phyloP scores from a whole-genome alignment of 2,888 invertebrate species.

The Phalangium opilio region DNA sequence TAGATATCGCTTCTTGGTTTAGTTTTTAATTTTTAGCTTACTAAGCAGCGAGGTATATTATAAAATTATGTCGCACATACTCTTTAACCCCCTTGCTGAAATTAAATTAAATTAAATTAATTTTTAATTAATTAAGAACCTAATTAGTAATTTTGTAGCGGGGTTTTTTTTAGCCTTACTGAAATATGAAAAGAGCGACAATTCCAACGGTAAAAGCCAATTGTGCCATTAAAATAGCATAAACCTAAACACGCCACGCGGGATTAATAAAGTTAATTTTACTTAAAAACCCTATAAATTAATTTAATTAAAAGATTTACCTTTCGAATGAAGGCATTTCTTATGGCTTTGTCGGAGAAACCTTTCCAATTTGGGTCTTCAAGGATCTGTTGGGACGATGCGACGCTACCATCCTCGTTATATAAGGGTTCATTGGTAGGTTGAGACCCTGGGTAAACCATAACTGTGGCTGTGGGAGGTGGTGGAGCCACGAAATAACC shows the following conservation, averaged over 20 bases:
- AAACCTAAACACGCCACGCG: too few relatives aligned
- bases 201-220: slow-evolving; percentile 11
- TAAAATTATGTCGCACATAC: slow-evolving; percentile 11
- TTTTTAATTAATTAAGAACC: neutral
- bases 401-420: too few relatives aligned
- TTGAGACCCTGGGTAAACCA: too few relatives aligned
- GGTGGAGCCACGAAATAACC: too few relatives aligned
- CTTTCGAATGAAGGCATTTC: slow-evolving; percentile 15
- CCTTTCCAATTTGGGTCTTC: slow-evolving; percentile 6
- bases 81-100: slow-evolving; percentile 8
- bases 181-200: slow-evolving; percentile 14
- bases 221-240: slow-evolving; percentile 16
- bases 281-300: too few relatives aligned
- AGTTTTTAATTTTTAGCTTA: slow-evolving; percentile 10
- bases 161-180: slow-evolving; percentile 7
- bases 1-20: too few relatives aligned
- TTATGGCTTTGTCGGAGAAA: slow-evolving; percentile 17
- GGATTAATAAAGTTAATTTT: too few relatives aligned
- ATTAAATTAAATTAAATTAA: neutral
- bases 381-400: too few relatives aligned
- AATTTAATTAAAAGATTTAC: slow-evolving; percentile 9
- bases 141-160: neutral
- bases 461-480: too few relatives aligned
- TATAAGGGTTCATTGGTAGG: too few relatives aligned
- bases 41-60: slow-evolving; percentile 14